A percentile compares a stretch with the other conserved stretches of the same genome.
Conservation (phyloP, 2,113 vertebrate genomes). For the Gorilla gorilla region DNA sequence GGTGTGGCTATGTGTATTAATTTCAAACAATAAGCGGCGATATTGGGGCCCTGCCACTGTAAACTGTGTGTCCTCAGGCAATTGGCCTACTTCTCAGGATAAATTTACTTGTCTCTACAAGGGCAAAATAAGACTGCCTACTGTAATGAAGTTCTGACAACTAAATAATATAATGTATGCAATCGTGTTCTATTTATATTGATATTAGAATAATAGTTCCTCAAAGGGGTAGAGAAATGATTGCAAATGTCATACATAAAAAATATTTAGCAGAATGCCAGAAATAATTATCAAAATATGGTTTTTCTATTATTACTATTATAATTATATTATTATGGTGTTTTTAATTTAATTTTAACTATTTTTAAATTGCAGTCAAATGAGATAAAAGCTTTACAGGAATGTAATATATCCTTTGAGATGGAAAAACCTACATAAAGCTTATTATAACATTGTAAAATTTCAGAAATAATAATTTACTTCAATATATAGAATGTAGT, state of each 20-base stretch:
- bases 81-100: background rate
- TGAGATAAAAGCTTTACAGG: background rate
- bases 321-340: background rate
- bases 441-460: background rate
- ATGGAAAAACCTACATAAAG: background rate
- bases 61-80: background rate
- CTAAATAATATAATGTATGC: background rate
- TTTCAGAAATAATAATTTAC: constrained; percentile 22
- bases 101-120: background rate
- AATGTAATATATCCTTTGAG: background rate
- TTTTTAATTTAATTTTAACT: background rate
- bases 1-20: background rate
- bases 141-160: background rate
- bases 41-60: background rate
- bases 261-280: background rate
- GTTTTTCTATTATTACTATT: background rate
- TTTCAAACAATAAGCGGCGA: background rate
- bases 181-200: background rate
- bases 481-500: background rate
- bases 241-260: background rate
- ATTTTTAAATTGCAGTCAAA: background rate
- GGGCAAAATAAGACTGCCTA: background rate
- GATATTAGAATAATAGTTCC: background rate
- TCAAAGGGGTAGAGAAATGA: background rate
- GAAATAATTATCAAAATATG: background rate